Evolutionary conservation across 2,888 invertebrate species (phyloP).

Genomic region (Parascotia fuliginaria): DNA sequence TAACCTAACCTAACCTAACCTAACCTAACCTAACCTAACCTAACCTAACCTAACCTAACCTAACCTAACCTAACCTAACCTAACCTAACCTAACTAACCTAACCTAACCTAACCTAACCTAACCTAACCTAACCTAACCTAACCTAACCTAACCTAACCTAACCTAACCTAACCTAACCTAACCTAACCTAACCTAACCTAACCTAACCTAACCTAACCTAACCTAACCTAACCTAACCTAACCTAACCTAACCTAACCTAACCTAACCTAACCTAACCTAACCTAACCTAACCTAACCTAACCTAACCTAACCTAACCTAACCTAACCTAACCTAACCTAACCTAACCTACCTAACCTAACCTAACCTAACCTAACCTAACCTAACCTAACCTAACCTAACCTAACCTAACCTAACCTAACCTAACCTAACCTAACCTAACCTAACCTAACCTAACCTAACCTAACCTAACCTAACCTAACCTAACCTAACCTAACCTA

Average conservation of each 20-base stretch:
- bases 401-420: constrained; percentile 25
- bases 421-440: constrained; percentile 24
- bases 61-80: constrained; percentile 5
- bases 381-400: constrained; percentile 27
- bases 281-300: constrained; percentile 2
- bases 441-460: constrained; percentile 21
- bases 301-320: constrained; percentile 26
- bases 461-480: constrained; percentile 16
- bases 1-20: neutral
- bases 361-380: constrained; percentile 29
- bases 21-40: neutral
- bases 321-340: too few species aligned
- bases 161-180: constrained; percentile 24
- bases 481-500: constrained; percentile 14
- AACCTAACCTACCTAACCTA: too few species aligned
- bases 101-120: constrained; percentile 26
- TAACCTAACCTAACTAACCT: constrained; percentile 22
- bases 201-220: constrained; percentile 24
- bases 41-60: too few species aligned
- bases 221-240: constrained; percentile 18
- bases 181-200: constrained; percentile 25
- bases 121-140: constrained; percentile 26
- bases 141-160: constrained; percentile 29
- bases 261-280: constrained; percentile 18
- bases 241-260: constrained; percentile 17